These are phyloP conservation scores for Drosophila borealis DNA, from an alignment of 2,888 invertebrate genomes.

Conservation along the genomic window DNA sequence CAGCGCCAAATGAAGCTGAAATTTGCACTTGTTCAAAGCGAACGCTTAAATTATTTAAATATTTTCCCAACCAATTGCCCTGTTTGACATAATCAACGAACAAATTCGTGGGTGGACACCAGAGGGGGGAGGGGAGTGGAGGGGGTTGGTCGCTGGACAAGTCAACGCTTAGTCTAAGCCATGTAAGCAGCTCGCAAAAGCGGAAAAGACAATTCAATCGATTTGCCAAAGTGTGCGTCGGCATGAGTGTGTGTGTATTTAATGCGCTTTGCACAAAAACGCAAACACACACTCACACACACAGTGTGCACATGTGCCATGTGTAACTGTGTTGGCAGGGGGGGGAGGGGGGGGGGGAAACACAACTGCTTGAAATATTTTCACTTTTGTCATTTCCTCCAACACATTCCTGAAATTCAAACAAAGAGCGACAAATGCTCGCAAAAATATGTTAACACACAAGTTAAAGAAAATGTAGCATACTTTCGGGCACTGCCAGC, in stretches of 20 bases:
- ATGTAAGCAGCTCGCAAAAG: conserved; percentile 59
- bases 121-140: too few species aligned
- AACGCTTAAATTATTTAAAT: conserved; percentile 45
- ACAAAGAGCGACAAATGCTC: conserved; percentile 50
- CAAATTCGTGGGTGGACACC: conserved; percentile 1
- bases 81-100: conserved; percentile 56
- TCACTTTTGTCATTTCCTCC: conserved; percentile 77
- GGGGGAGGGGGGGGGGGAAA: neutral
- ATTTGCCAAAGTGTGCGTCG: conserved; percentile 28
- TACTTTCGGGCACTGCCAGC: conserved; percentile 40
- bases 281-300: neutral
- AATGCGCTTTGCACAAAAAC: conserved; percentile 22
- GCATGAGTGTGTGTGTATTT: conserved; percentile 8
- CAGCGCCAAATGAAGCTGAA: conserved; percentile 31
- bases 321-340: neutral
- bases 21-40: conserved; percentile 24
- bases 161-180: conserved; percentile 46
- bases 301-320: conserved; percentile 2
- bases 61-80: conserved; percentile 29
- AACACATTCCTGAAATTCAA: conserved; percentile 67
- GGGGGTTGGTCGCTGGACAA: neutral
- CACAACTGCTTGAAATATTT: conserved; percentile 69
- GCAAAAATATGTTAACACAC: conserved; percentile 65
- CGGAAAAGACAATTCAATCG: conserved; percentile 72
- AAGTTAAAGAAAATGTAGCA: conserved; percentile 53